These are phyloP conservation scores for Aegithalos caudatus DNA, from an alignment of 2,113 vertebrate genomes.

Conservation along the genomic window DNA sequence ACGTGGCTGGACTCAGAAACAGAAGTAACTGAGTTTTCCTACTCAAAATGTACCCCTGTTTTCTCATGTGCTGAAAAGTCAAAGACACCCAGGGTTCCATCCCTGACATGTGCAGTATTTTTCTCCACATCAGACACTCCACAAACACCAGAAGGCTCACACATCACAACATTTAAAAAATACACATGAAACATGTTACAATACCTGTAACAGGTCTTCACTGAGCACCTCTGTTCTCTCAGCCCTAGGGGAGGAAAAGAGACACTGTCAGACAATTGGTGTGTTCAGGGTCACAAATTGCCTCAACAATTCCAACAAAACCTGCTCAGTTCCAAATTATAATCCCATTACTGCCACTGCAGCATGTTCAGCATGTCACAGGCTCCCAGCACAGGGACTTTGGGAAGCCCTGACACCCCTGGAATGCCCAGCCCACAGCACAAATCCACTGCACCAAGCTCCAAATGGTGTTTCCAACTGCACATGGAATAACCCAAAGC, in stretches of 20 bases:
- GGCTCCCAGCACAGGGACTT: background rate
- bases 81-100: background rate
- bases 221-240: conserved; percentile 98
- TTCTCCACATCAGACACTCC: background rate
- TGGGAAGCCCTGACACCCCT: background rate
- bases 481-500: background rate
- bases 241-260: conserved; percentile 76
- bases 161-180: background rate
- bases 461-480: accelerated
- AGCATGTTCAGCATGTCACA: accelerated
- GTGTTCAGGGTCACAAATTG: background rate
- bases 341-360: background rate
- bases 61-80: background rate
- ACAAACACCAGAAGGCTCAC: background rate
- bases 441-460: background rate
- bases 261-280: background rate
- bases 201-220: conserved; percentile 96
- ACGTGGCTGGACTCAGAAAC: background rate
- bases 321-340: accelerated
- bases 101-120: background rate
- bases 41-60: background rate
- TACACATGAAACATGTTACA: background rate
- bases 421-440: background rate
- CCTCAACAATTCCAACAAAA: background rate
- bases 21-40: background rate